Conservation (phyloP, 2,113 vertebrate species). For the Sceloporus undulatus region DNA sequence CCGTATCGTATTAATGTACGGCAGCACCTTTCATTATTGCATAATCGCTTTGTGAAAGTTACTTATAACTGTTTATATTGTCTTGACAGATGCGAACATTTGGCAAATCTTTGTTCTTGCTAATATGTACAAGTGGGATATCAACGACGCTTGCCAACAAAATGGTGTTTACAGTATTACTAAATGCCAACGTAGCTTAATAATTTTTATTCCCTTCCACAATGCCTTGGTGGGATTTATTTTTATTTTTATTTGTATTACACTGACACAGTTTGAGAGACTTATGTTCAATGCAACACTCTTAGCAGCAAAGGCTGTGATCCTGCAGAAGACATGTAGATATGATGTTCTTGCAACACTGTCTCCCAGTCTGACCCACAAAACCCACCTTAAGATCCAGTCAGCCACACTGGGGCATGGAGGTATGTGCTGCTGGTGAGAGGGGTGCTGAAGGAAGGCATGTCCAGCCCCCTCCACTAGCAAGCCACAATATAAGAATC, state of each 20-base stretch:
- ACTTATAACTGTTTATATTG: constrained; percentile 79
- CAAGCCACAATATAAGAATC: no score
- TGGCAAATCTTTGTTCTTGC: constrained; percentile 72
- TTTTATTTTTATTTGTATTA: neutral
- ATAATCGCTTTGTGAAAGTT: constrained; percentile 81
- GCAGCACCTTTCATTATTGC: constrained; percentile 72
- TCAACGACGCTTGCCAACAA: constrained; percentile 78
- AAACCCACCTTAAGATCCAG: no score
- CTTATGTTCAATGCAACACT: neutral
- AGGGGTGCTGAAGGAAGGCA: no score
- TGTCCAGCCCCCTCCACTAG: no score
- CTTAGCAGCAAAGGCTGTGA: neutral
- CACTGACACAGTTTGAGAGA: neutral
- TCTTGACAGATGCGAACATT: constrained; percentile 82
- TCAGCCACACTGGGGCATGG: no score
- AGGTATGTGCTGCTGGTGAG: no score
- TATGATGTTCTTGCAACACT: no score
- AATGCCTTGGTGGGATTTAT: constrained; percentile 48
- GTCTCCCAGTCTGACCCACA: no score
- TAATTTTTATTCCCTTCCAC: constrained; percentile 56
- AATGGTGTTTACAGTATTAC: constrained; percentile 80
- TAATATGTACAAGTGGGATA: constrained; percentile 77
- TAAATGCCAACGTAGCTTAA: constrained; percentile 75
- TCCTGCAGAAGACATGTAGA: no score
- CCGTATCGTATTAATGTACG: constrained; percentile 74